Base-by-base conservation (phyloP, 2,113 vertebrate species). In the Vanacampus margaritifer region DNA sequence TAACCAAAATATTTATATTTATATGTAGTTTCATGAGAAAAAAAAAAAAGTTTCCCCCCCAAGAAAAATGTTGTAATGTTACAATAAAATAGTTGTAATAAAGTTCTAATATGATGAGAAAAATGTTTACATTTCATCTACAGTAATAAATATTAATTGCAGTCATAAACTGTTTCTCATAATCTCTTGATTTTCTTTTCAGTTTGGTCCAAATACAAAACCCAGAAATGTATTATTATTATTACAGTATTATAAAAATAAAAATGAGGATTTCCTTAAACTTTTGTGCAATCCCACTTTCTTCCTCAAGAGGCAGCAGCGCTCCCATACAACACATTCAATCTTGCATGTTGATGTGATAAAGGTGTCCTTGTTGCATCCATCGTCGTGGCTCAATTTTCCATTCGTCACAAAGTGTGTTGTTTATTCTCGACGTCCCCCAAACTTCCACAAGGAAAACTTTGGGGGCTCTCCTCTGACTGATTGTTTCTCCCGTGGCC, bases 401-500 rank as follows among this genome's bases (percentile, higher is more conserved):
- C n/a, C 6, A 43, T 62, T 35, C 6, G 63, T 65, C 63, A 50
- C 45, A 41, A 12, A 2, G 17, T 21, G 1, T 7, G n/a, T 37
- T 73, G 39, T 64, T 50, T 3, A 16, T 53, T 26, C 26, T 65
- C 39, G 5, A 14, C 12, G 53, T 54, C 23, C n/a, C 12, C 23
- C 39, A 65, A 64, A 58, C 56, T 53, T 51, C 43, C 23, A 14
- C 28, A 71, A 39, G n/a, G 57, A 26, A 32, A 35, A 57, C 58
- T 35, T 32, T 19, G 19, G 32, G 35, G 57, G 76, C 76, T 66
- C 14, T 21, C 11, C 35, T 41, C 8, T 81, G 84, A 85, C 68
- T 79, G 82, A 87, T 89, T 73, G 60, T 50, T 35, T 69, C 64
- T 74, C 23, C 23, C 72, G 60, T 61, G 75, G 70, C 62, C 51